A percentile compares a stretch with the other conserved stretches of the same genome.
Conservation (phyloP, 2,797 vertebrate genomes). For the Amblyopsis hoosieri region DNA sequence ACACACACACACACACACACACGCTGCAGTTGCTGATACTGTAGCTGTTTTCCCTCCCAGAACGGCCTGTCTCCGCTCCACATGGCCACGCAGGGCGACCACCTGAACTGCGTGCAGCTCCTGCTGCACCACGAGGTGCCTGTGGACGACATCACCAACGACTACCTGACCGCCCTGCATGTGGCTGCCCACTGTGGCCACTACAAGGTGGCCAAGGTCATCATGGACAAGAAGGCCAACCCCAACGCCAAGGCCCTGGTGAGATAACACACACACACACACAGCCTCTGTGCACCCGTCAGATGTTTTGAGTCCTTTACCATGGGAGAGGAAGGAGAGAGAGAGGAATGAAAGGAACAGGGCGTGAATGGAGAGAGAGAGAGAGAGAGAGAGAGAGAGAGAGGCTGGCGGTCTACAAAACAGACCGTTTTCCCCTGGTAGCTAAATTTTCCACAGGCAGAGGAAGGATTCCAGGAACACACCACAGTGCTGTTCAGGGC, state of each 20-base stretch:
- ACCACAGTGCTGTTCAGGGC: neutral
- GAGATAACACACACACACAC: conserved; percentile 47
- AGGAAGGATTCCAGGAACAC: neutral
- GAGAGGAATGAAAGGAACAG: neutral
- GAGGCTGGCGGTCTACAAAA: neutral
- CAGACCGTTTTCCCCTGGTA: neutral
- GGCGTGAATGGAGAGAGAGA: neutral
- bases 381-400: neutral
- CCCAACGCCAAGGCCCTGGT: conserved; percentile 98
- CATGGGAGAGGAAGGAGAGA: neutral
- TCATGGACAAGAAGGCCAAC: conserved; percentile 96
- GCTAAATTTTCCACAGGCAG: too few relatives aligned
- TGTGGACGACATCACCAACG: conserved; percentile 95
- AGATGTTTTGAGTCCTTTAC: too few relatives aligned
- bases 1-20: too few relatives aligned
- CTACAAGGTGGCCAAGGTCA: conserved; percentile 98
- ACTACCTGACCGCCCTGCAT: conserved; percentile 95
- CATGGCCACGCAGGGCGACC: conserved; percentile 98
- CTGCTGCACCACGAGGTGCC: conserved; percentile 94
- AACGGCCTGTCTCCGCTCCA: conserved; percentile 95
- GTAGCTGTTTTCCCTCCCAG: conserved; percentile 60
- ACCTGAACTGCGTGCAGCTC: conserved; percentile 96
- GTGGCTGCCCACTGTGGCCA: conserved; percentile 97
- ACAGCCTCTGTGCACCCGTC: too few relatives aligned
- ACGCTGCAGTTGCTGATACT: too few relatives aligned